Evolutionary conservation across 2,113 vertebrate species (phyloP).

Genomic region (Thermophis baileyi): DNA sequence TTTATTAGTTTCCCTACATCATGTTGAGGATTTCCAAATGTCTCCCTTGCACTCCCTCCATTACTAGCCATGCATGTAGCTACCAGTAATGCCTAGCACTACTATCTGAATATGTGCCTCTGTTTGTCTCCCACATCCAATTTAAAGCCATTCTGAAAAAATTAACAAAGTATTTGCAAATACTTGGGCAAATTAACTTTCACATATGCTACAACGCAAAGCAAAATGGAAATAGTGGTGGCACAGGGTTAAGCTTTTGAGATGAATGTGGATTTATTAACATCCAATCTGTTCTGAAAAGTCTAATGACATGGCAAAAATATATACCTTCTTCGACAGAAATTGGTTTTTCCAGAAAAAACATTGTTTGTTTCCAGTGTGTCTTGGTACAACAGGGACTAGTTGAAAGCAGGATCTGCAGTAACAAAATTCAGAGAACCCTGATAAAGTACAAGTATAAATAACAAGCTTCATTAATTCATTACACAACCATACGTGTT

Average conservation of each 20-base stretch:
- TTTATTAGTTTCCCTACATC: neutral
- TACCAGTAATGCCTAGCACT: neutral
- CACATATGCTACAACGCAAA: neutral
- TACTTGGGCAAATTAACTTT: neutral
- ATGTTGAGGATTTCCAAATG: neutral
- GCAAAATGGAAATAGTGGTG: neutral
- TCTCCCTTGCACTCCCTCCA: neutral
- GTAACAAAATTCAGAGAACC: conserved; percentile 62
- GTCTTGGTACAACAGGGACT: conserved; percentile 83
- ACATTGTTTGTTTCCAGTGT: conserved; percentile 94
- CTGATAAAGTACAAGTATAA: conserved; percentile 68
- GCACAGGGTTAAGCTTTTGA: neutral
- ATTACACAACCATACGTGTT: conserved; percentile 47
- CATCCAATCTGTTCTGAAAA: neutral
- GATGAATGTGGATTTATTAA: neutral
- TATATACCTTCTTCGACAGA: conserved; percentile 80
- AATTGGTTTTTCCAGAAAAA: conserved; percentile 86
- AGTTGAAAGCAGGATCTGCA: conserved; percentile 92
- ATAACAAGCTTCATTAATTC: conserved; percentile 69
- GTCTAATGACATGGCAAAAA: neutral
- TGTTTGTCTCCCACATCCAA: neutral
- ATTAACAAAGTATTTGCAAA: neutral
- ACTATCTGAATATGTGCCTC: neutral
- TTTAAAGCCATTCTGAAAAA: neutral
- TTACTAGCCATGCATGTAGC: neutral